Conservation (phyloP, 2,113 vertebrate genomes). For the Rhinolophus sinicus region DNA sequence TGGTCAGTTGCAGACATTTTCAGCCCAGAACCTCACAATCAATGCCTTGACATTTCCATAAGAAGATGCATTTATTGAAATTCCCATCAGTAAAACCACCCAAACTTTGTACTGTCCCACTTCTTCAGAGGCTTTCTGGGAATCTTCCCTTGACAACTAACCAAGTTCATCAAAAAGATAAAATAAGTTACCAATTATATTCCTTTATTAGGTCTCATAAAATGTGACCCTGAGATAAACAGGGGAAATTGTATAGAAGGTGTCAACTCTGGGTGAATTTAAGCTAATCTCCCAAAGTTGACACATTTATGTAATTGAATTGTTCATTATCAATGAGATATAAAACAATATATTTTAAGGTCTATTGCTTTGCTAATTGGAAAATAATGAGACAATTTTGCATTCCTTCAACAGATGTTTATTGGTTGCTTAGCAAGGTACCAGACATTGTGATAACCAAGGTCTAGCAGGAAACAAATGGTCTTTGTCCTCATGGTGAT, state of each 20-base stretch:
- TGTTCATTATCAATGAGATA: neutral
- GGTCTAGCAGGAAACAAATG: neutral
- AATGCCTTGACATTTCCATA: neutral
- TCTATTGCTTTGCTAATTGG: neutral
- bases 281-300: conserved; percentile 25
- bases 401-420: neutral
- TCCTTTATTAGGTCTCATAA: neutral
- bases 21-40: neutral
- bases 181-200: neutral
- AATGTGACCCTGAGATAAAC: neutral
- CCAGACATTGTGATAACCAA: neutral
- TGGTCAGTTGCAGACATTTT: neutral
- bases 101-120: neutral
- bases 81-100: neutral
- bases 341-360: neutral
- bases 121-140: neutral
- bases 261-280: neutral
- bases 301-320: neutral
- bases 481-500: neutral
- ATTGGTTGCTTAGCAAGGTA: neutral
- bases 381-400: neutral
- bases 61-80: neutral
- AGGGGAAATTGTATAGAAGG: neutral
- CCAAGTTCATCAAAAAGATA: neutral
- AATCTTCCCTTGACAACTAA: neutral